These are phyloP conservation scores for Drosophila ustulata DNA, from an alignment of 2,888 invertebrate species.

Conservation along the genomic window DNA sequence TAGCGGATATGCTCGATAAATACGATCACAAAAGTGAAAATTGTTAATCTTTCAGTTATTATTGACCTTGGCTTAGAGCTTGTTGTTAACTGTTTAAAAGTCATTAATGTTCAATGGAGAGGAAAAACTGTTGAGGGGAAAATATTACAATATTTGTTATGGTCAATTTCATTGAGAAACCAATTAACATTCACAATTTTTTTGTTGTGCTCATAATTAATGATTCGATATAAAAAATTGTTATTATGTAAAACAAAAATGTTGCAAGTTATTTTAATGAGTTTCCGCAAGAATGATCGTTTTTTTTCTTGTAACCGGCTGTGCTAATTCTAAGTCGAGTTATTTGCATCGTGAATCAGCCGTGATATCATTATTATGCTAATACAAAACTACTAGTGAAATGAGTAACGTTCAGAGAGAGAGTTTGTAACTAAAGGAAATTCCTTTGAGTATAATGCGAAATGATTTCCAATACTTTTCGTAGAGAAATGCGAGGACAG, in stretches of 20 bases:
- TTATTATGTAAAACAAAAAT: slow-evolving; percentile 22
- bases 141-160: slow-evolving; percentile 20
- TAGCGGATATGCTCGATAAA: slow-evolving; percentile 49
- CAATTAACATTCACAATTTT: slow-evolving; percentile 39
- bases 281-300: slow-evolving; percentile 7
- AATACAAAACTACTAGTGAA: neutral
- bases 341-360: slow-evolving; percentile 13
- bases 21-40: slow-evolving; percentile 40
- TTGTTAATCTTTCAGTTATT: slow-evolving; percentile 4
- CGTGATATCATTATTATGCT: slow-evolving; percentile 21
- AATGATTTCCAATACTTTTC: neutral
- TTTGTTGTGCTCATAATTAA: slow-evolving; percentile 40
- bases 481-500: slow-evolving; percentile 14
- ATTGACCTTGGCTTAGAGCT: slow-evolving; percentile 24
- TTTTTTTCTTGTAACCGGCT: neutral
- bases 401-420: slow-evolving; percentile 6
- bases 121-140: slow-evolving; percentile 16
- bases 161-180: slow-evolving; percentile 18
- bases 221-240: slow-evolving; percentile 28
- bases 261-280: slow-evolving; percentile 14
- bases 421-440: neutral
- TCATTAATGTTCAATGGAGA: slow-evolving; percentile 21
- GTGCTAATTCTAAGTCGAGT: neutral
- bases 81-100: slow-evolving; percentile 5
- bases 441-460: neutral